Base-by-base conservation (phyloP, 2,797 vertebrate species). In the Chloroceryle inda region DNA sequence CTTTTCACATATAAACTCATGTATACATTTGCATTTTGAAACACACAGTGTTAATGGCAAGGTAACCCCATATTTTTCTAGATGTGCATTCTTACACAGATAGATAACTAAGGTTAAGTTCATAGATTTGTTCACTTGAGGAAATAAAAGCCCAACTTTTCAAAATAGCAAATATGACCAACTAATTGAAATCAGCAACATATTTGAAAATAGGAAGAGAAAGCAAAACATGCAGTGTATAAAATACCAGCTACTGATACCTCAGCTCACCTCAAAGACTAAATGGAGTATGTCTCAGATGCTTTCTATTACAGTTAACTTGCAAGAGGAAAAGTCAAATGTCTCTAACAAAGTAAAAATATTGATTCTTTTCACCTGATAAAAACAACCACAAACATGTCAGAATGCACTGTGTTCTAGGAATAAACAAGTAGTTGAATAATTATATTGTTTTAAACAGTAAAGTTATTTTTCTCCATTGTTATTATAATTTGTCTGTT, bases 321-420 rank as follows among this genome's bases (percentile, higher is more conserved):
- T 45, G 38, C 23, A 81, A 92, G 84, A 44, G 31, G 20, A 67
- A 79, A 95, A 93, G 66, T 71, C 87, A 93, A 84, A 84, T 63
- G 37, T 18, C 33, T 74, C 56, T 82, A 94, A 89, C 53, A 92
- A 94, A 88, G 82, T 73, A 85, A 79, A 81, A 89, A 58, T 13
- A 84, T 75, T 88, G 64, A 84, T 86, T 90, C 85, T 79, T 91
- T 93, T 75, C 49, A 92, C 69, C 73, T 82, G 61, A 72, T 56
- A 86, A 74, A 88, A 92, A 33, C n/a, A 69, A 62, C 12, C 42
- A 86, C 8, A 67, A 87, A 56, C 26, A 85, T 77, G 31, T 75
- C 64, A 88, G 37, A 76, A 77, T 85, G 38, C 31, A 72, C 31
- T 14, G 10, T 44, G 56, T 63, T 91, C 59, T 66, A 81, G 27